Evolutionary conservation across 2,888 invertebrate genomes (phyloP), one percentile per base, ranked within the genome.

Genomic region (Cephus pulcher): DNA sequence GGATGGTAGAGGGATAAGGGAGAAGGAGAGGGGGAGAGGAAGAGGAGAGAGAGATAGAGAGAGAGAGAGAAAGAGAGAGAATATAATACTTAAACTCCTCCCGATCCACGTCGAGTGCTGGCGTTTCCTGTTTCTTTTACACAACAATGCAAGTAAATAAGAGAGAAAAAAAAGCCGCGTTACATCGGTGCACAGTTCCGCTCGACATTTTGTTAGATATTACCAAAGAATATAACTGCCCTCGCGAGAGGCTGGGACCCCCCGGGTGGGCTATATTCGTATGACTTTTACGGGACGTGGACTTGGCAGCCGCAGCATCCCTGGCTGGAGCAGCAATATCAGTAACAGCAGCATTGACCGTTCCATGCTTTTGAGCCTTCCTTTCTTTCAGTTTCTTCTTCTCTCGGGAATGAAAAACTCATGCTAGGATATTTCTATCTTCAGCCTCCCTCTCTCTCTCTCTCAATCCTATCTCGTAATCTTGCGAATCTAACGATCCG

Each of bases 101-200:
- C 30, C 68, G 56, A 40, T 71, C 68, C 75, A 76, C 78, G 75
- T 79, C 74, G 77, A 56, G 71, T 75, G 73, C 75, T 78, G 73
- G 71, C 73, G 74, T 75, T 69, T 70, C 71, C 76, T 78, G 78
- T 80, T 81, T 80, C 76, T 79, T 82, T 82, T 79, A 76, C 80
- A 81, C 82, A 83, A 82, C 80, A 83, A 83, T 82, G 80, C 73
- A 75, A 78, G 76, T 75, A 83, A 81, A 82, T 81, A 82, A 83
- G 76, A 79, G 77, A 75, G 68, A 70, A 75, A 77, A 77, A 40
- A 56, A 56, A 9, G 56, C 56, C 56, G 56, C 56, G 56, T 23
- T 56, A 56, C 23, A 56, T 56, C 9, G 56, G 56, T 56, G 56
- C 23, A 23, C 56, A 56, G 56, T 56, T 56, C 56, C 56, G 23